These are phyloP conservation scores for Leucophenga montana DNA, from an alignment of 2,888 invertebrate genomes.

Conservation along the genomic window DNA sequence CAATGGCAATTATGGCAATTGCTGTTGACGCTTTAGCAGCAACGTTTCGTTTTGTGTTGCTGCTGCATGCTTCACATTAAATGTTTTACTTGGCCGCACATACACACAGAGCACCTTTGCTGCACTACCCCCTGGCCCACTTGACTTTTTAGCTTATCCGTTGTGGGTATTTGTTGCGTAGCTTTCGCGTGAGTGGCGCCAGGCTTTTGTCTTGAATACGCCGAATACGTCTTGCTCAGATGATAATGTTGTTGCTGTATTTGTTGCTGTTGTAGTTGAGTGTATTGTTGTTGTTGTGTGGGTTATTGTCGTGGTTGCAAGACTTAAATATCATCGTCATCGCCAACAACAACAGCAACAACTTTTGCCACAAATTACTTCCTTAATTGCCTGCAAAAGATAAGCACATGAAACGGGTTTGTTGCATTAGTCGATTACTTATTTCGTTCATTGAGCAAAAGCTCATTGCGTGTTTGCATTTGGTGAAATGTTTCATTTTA, in stretches of 20 bases:
- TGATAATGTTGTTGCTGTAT: conserved; percentile 30
- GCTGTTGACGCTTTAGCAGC: conserved; percentile 65
- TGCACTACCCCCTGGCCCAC: not conserved
- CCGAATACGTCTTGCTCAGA: not conserved
- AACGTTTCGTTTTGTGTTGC: conserved; percentile 48
- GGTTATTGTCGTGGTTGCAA: conserved; percentile 24
- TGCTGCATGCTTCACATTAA: conserved; percentile 54
- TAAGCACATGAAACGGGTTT: conserved; percentile 40
- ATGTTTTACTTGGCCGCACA: conserved; percentile 26
- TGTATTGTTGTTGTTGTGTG: conserved; percentile 26
- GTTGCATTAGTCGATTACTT: conserved; percentile 10
- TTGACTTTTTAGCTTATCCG: not conserved
- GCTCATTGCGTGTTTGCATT: too few species aligned
- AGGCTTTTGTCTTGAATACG: conserved; percentile 28
- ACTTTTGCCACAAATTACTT: conserved; percentile 59
- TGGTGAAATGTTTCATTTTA: too few species aligned
- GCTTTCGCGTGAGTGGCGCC: conserved; percentile 40
- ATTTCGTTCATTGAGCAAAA: conserved; percentile 14
- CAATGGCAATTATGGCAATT: conserved; percentile 65
- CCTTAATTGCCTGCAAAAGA: conserved; percentile 63
- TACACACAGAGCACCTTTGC: not conserved
- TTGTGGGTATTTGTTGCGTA: conserved; percentile 11
- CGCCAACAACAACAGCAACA: conserved; percentile 38
- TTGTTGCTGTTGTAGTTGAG: conserved; percentile 34
- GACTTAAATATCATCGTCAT: conserved; percentile 35